These are phyloP conservation scores for Gastrophysa polygoni DNA, from an alignment of 2,888 invertebrate species.

Conservation along the genomic window DNA sequence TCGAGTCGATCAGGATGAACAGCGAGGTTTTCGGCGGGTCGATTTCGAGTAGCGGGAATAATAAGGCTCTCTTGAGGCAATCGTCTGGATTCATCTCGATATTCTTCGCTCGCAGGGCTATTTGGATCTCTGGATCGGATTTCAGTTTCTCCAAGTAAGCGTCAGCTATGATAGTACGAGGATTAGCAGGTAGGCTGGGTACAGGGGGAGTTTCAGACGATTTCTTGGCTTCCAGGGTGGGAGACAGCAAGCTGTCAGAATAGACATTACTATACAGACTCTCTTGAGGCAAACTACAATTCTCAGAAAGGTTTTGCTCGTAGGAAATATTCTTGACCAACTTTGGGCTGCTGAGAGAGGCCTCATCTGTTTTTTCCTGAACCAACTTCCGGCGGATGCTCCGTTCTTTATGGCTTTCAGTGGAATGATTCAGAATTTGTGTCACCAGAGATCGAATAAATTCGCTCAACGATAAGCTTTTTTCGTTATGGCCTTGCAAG, in stretches of 20 bases:
- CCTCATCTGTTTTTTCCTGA: conserved; percentile 42
- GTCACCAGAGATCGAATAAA: conserved; percentile 85
- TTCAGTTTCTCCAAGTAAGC: conserved; percentile 81
- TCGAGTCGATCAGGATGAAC: conserved; percentile 88
- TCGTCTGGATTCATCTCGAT: conserved; percentile 90
- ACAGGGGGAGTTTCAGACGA: conserved; percentile 53
- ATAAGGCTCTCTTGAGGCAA: conserved; percentile 84
- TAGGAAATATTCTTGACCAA: conserved; percentile 39
- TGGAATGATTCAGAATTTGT: conserved; percentile 79
- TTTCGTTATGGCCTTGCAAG: conserved; percentile 83
- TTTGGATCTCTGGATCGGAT: conserved; percentile 79
- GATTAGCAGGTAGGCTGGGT: conserved; percentile 60
- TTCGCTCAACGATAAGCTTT: conserved; percentile 81
- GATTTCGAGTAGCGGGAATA: conserved; percentile 86
- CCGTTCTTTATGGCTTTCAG: conserved; percentile 58
- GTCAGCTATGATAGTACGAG: conserved; percentile 72
- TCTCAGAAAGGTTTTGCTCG: conserved; percentile 45
- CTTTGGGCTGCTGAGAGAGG: conserved; percentile 35
- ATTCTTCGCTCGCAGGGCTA: conserved; percentile 78
- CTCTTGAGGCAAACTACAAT: conserved; percentile 47
- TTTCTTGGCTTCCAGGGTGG: conserved; percentile 45
- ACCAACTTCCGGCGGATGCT: conserved; percentile 53
- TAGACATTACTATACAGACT: conserved; percentile 52
- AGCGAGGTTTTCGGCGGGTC: conserved; percentile 85
- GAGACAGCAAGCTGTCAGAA: conserved; percentile 46